Evolutionary conservation across 2,113 vertebrate genomes (phyloP), one percentile per base, ranked within the genome.

Genomic region (Chlamydotis undulata): DNA sequence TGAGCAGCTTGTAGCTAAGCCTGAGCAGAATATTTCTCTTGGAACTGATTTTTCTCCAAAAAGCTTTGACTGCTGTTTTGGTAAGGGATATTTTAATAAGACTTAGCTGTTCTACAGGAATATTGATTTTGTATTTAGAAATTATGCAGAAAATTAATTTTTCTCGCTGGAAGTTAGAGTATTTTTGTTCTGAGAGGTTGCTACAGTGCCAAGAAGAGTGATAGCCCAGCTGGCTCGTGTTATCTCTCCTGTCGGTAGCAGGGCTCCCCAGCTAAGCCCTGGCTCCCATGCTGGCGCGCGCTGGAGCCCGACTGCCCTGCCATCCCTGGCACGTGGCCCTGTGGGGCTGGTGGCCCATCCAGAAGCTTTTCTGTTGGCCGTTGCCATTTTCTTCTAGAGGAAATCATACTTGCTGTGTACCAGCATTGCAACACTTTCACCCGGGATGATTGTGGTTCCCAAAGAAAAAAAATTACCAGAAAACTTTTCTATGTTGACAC

Each of bases 271-370:
- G 39, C 11, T 59, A 56, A 47, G 64, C 49, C 41, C 60, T 6
- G 6, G 53, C 35, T 81, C 11, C 57, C 8, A 1, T 7, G 0
- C 19, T 18, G 49, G n/a, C 16, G 12, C 0, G 0, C 39, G 55
- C 37, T 24, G 68, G 12, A 14, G 7, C 41, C 52, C 6, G 0
- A 29, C 8, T 55, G 37, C 49, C 39, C 10, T 24, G 37, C 73
- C 29, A 19, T 2, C 29, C 33, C 50, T 39, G 33, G 31, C 75
- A 37, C 55, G 2, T 9, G 21, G 70, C 10, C 23, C 57, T 17
- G 4, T 0, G 8, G 33, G 57, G 10, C 83, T 49, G 33, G 25
- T 3, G 45, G 52, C 28, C 55, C 55, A 25, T 35, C 41, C 35
- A 29, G 56, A 43, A 19, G 18, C 10, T 71, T 45, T 74, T 81